Evolutionary conservation across 2,113 vertebrate species (phyloP), one percentile per base, ranked within the genome.

Genomic region (Leucosticte australis): DNA sequence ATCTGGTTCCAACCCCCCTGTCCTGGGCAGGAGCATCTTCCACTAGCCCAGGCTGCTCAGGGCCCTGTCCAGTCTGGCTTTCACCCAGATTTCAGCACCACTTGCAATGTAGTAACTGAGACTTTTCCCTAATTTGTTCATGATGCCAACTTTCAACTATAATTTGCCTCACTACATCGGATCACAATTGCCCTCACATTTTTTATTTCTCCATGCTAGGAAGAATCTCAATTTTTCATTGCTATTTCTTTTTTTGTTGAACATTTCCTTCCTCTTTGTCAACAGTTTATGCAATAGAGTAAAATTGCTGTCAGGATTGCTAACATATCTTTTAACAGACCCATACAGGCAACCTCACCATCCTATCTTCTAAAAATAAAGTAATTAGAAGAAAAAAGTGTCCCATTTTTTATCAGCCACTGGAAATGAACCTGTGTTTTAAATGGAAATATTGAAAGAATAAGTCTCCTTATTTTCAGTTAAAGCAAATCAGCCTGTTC

Each of bases 211-310:
- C 37, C 10, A 13, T 37, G 65, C 39, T 53, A 59, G 42, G 39
- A 74, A 80, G 27, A 77, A 65, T 90, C 26, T 90, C 37, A 18
- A 14, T 39, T 46, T 94, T 89, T 89, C 75, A 19, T 68, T 71
- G 18, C 37, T 81, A 13, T 78, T 81, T 23, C 24, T 78, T 88
- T 75, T 87, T 71, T 35, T 79, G 60, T 89, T 39, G 7, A 92
- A 44, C 30, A 18, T 89, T 95, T 95, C 88, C 76, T 96, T 96
- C 80, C 60, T 73, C 71, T 90, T 95, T 81, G 64, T 6, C 62
- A 50, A 41, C 14, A 41, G 44, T 90, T 96, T 84, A 81, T 82
- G 88, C 92, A 92, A 87, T 42, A 77, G 23, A 17, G 31, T 49
- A 70, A 90, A 69, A 80, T 53, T 92, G 10, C 64, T 83, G 42